Conservation (phyloP, 2,888 invertebrate species). For the Acleris emargana region DNA sequence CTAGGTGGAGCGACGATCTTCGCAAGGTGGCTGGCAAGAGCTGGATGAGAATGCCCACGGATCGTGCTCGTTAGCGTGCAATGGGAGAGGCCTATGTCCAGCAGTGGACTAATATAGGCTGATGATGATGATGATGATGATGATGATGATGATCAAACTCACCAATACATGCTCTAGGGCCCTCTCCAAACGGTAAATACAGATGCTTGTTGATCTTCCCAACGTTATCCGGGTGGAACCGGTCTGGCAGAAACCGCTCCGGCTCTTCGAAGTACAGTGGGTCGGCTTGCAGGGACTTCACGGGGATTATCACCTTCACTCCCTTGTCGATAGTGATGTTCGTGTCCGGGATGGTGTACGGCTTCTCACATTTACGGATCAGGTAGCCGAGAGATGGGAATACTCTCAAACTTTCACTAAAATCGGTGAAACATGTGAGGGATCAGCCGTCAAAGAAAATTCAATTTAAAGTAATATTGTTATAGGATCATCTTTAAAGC, state of each 20-base stretch:
- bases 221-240: conserved; percentile 48
- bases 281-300: conserved; percentile 61
- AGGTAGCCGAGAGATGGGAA: conserved; percentile 43
- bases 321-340: conserved; percentile 51
- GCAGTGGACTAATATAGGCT: too few species aligned
- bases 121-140: too few species aligned
- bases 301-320: conserved; percentile 48
- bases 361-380: conserved; percentile 39
- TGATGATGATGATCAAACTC: conserved; percentile 6
- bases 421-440: conserved; percentile 9
- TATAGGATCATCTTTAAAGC: too few species aligned
- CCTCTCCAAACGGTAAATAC: conserved; percentile 25
- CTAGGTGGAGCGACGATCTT: too few species aligned
- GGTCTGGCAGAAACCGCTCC: conserved; percentile 58
- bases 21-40: too few species aligned
- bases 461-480: too few species aligned
- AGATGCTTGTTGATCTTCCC: conserved; percentile 8
- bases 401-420: conserved; percentile 42
- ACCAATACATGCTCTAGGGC: conserved; percentile 28
- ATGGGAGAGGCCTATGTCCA: too few species aligned
- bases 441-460: too few species aligned
- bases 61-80: too few species aligned
- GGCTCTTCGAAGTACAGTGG: conserved; percentile 61
- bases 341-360: conserved; percentile 41
- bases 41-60: too few species aligned